Percentiles rank a stretch among this genome's conserved stretches.
These are phyloP conservation scores for Girardia tigrina DNA, from an alignment of 2,888 invertebrate genomes.

Conservation along the genomic window DNA sequence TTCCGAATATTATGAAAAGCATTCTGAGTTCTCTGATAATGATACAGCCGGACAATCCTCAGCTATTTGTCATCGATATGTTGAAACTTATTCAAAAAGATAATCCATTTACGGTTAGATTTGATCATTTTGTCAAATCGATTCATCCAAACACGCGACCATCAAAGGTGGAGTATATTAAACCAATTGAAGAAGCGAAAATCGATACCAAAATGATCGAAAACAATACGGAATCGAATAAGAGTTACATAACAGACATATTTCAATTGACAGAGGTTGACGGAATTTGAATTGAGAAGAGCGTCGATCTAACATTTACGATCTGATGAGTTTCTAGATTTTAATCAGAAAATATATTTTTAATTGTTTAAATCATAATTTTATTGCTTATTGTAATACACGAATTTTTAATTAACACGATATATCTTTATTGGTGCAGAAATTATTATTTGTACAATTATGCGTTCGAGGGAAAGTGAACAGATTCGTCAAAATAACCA, in stretches of 20 bases:
- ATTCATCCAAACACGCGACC: background rate
- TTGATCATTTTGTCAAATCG: background rate
- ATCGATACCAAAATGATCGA: background rate
- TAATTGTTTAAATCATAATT: no score
- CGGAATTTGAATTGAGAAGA: background rate
- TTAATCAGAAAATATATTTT: no score
- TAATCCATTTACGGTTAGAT: background rate
- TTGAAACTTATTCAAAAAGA: background rate
- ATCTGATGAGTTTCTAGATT: no score
- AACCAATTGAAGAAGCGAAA: background rate
- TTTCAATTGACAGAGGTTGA: background rate
- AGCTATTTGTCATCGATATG: background rate
- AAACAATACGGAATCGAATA: background rate
- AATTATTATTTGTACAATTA: no score
- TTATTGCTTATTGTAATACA: no score
- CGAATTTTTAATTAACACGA: no score
- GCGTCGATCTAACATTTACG: no score
- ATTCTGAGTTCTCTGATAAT: background rate
- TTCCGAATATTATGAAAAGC: conserved; percentile 6
- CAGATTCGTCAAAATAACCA: no score
- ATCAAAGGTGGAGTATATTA: background rate
- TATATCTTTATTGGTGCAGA: no score
- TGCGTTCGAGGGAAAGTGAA: no score
- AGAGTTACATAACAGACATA: background rate
- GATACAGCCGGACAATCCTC: background rate